Evolutionary conservation across 2,113 vertebrate species (phyloP).

Genomic region (Ictalurus punctatus): DNA sequence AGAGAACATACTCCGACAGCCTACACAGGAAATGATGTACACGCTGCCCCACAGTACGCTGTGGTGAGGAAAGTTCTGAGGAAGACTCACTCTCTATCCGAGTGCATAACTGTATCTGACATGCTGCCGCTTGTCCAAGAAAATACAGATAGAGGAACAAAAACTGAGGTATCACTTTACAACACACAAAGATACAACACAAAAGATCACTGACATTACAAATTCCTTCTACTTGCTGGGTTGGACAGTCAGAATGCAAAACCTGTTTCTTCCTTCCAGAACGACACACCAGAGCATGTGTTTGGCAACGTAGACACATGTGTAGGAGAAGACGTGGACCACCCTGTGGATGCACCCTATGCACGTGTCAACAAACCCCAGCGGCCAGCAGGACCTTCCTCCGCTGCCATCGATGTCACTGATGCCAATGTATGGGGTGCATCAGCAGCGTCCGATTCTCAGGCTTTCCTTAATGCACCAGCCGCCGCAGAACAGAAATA

Average conservation of each 20-base stretch:
- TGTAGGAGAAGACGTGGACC: not conserved
- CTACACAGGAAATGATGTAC: not conserved
- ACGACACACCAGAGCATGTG: not conserved
- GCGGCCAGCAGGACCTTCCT: not conserved
- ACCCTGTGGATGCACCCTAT: constrained; percentile 43
- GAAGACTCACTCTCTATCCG: constrained; percentile 50
- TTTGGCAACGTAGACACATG: not conserved
- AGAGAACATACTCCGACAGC: not conserved
- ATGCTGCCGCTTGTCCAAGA: not conserved
- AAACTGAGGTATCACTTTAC: constrained; percentile 1
- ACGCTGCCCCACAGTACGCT: constrained; percentile 51
- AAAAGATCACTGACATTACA: not conserved
- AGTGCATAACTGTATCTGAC: constrained; percentile 11
- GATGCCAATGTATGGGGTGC: constrained; percentile 4
- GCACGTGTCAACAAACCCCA: constrained; percentile 59
- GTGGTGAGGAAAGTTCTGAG: constrained; percentile 56
- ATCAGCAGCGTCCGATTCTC: not conserved
- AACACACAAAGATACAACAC: not conserved
- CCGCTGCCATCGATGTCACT: not conserved
- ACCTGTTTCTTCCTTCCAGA: constrained; percentile 16
- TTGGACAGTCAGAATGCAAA: not conserved
- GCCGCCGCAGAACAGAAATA: constrained; percentile 48
- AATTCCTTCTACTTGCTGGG: not conserved
- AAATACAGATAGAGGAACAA: not conserved
- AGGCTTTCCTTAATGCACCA: not conserved